These are phyloP conservation scores for Metellina segmentata DNA, from an alignment of 2,888 invertebrate genomes.

Conservation along the genomic window DNA sequence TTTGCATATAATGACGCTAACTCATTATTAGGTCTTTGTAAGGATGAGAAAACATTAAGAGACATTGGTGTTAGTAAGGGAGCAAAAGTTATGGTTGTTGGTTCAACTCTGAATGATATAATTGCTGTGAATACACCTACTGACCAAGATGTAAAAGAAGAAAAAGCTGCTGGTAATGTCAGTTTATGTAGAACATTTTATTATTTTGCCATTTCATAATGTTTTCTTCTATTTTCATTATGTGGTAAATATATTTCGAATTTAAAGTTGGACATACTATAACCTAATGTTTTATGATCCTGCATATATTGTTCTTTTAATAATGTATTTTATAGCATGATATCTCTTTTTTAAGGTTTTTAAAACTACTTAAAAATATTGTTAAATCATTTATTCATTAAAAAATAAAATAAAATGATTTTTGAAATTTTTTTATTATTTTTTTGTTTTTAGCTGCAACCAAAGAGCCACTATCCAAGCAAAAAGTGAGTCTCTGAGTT, in stretches of 20 bases:
- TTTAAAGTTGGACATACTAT: background rate
- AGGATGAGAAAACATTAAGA: slow-evolving; percentile 89
- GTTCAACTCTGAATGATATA: slow-evolving; percentile 93
- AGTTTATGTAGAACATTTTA: background rate
- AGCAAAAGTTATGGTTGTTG: slow-evolving; percentile 94
- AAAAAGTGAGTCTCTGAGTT: slow-evolving; percentile 80
- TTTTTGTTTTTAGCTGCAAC: slow-evolving; percentile 78
- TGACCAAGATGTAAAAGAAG: slow-evolving; percentile 83
- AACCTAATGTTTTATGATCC: background rate
- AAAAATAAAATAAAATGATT: too few relatives aligned
- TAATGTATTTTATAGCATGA: background rate
- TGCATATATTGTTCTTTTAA: background rate
- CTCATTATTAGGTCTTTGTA: slow-evolving; percentile 86
- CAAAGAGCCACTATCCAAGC: slow-evolving; percentile 82
- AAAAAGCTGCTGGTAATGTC: slow-evolving; percentile 80
- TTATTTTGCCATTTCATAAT: background rate
- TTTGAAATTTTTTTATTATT: slow-evolving; percentile 4
- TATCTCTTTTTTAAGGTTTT: background rate
- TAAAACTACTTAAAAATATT: background rate
- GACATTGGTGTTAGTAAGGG: slow-evolving; percentile 90
- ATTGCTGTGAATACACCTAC: slow-evolving; percentile 89
- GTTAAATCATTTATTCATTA: too few relatives aligned
- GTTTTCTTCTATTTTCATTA: background rate
- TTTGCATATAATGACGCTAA: background rate
- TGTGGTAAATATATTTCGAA: background rate